Base-by-base conservation (phyloP, 2,888 invertebrate species). In the Heliconius sara region DNA sequence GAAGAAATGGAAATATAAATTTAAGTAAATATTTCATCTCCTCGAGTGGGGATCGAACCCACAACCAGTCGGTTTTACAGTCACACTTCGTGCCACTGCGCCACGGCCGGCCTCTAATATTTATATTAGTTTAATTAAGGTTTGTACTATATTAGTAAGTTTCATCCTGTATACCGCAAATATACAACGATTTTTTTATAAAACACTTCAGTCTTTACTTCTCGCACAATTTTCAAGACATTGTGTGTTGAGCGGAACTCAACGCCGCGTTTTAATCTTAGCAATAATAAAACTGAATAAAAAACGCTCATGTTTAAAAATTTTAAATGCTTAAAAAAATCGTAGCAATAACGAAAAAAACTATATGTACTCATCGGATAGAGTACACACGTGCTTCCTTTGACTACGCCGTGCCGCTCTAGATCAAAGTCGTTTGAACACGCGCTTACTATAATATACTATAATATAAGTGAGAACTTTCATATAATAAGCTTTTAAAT, bases 391-490 rank as follows among this genome's bases (percentile, higher is more conserved):
- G 73, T 71, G 34, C 16, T 60, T 39, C 60, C 34, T 73, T 73
- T 73, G 73, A 73, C 27, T 52, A 1, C 71, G 71, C 71, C 52
- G 52, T 30, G 25, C 12, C 72, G 57, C 34, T 30, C 34, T 16
- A 34, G 72, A 72, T 72, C 57, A 72, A 72, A 72, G 72, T 34
- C 57, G 13, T 57, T 72, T 72, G 72, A 73, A 60, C 34, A 60
- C 57, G 22, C 60, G 39, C 25, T 60, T 60, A 60, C 73, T 73
- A 34, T 73, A 27, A 27, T 27, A 27, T 27, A 27, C 27, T 27
- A 27, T 27, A 27, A 27, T 27, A 27, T 73, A 34, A 73, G 60
- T 60, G 73, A 73, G 60, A 73, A n/a, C 73, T 73, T 39, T 39
- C 1, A 25, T 39, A 73, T 60, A 73, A 6, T 27, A 39, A 27